Conservation (phyloP, 2,113 vertebrate species). For the Proteles cristata region DNA sequence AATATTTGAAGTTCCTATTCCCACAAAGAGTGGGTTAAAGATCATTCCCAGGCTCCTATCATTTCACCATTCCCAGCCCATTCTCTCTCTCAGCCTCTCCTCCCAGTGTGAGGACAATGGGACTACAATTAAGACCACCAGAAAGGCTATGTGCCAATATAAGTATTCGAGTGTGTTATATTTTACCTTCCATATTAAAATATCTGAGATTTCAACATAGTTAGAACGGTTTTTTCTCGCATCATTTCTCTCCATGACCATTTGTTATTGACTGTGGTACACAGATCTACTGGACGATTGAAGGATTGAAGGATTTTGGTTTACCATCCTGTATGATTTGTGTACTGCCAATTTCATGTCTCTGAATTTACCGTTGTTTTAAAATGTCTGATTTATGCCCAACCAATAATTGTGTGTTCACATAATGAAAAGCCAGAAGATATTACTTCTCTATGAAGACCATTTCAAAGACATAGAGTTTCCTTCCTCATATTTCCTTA, state of each 20-base stretch:
- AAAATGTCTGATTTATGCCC: background rate
- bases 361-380: background rate
- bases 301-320: background rate
- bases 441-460: background rate
- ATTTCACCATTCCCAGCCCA: background rate
- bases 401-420: background rate
- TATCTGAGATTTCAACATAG: background rate
- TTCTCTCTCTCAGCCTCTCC: background rate
- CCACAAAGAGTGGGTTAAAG: background rate
- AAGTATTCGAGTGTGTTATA: background rate
- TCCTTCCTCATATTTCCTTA: background rate
- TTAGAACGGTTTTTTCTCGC: background rate
- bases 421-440: background rate
- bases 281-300: background rate
- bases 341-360: background rate
- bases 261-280: background rate
- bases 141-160: background rate
- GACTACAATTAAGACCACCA: background rate
- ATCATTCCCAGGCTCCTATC: background rate
- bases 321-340: background rate
- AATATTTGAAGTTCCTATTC: background rate
- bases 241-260: background rate
- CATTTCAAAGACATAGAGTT: background rate
- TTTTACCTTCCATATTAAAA: background rate
- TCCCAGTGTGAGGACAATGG: background rate